Conservation (phyloP, 2,797 vertebrate species). For the Pipistrellus pygmaeus region DNA sequence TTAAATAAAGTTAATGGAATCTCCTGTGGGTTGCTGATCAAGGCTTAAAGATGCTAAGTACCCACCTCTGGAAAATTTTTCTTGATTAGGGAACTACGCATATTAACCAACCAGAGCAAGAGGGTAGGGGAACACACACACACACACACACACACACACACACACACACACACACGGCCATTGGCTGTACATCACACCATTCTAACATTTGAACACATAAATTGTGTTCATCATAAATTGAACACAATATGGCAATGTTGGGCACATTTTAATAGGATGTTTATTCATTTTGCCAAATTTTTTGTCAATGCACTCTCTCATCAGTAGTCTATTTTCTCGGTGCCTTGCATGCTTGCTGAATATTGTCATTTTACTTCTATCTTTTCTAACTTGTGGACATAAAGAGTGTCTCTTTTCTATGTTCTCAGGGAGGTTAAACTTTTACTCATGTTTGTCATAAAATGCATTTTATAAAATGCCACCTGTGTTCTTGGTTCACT, state of each 20-base stretch:
- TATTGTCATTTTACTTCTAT: background rate
- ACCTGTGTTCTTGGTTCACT: background rate
- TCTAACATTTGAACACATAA: no score
- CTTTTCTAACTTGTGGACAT: background rate
- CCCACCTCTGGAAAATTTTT: background rate
- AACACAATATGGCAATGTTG: background rate
- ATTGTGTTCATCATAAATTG: background rate
- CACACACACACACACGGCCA: background rate
- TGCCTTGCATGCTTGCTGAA: background rate
- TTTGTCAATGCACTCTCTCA: background rate
- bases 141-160: background rate
- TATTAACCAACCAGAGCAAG: background rate
- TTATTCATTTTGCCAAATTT: slow-evolving; percentile 12
- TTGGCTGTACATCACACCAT: background rate
- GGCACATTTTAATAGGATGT: background rate
- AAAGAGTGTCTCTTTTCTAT: background rate
- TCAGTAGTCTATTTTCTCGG: background rate
- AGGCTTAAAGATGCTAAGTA: background rate
- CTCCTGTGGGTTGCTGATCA: slow-evolving; percentile 15
- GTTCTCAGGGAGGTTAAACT: background rate
- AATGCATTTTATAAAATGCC: background rate
- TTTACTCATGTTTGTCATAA: background rate
- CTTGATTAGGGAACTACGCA: background rate
- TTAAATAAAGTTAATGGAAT: slow-evolving; percentile 53
- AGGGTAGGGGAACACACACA: background rate